Evolutionary conservation across 2,797 vertebrate species (phyloP).

Genomic region (Urosaurus nigricauda): DNA sequence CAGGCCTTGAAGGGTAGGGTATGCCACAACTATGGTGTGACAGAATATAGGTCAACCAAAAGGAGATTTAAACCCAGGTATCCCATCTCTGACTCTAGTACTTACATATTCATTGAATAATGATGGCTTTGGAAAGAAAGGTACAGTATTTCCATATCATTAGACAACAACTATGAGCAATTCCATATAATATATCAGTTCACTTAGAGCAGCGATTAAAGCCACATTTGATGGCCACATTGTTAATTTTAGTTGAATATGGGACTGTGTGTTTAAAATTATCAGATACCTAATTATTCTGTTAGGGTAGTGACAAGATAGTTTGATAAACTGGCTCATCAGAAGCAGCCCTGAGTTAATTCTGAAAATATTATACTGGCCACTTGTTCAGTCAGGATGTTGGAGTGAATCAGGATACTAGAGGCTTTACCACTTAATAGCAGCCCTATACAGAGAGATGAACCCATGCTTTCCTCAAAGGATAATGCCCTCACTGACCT

Average conservation of each 20-base stretch:
- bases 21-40: too few species aligned
- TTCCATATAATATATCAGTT: not conserved
- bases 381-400: not conserved
- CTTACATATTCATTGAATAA: not conserved
- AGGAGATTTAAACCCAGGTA: not conserved
- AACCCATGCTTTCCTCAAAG: not conserved
- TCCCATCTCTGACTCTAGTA: not conserved
- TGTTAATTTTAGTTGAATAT: not conserved
- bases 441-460: not conserved
- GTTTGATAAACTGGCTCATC: not conserved
- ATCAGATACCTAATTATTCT: not conserved
- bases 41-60: not conserved
- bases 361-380: not conserved
- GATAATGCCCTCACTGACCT: too few species aligned
- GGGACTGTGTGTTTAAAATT: not conserved
- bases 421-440: not conserved
- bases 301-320: not conserved
- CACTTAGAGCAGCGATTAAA: not conserved
- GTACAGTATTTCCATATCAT: not conserved
- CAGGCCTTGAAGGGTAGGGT: too few species aligned
- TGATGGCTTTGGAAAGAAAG: not conserved
- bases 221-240: not conserved
- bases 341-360: not conserved
- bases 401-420: not conserved
- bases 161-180: too few species aligned